Evolutionary conservation across 1,140 invertebrate species (phyloP).

Genomic region (Propsilocerus akamusi): DNA sequence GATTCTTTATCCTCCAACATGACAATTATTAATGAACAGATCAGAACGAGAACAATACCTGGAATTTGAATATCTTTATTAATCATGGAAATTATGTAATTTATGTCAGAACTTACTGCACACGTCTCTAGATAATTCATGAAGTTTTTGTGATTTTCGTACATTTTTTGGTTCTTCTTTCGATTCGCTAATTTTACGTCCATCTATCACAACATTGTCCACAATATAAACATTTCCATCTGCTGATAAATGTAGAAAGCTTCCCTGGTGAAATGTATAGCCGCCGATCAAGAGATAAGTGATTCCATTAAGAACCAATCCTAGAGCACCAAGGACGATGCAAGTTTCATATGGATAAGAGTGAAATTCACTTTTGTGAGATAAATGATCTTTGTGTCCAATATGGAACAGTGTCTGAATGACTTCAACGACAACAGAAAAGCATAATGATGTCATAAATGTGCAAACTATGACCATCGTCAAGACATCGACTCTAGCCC

Average conservation of each 20-base stretch:
- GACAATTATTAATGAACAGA: slow-evolving; percentile 37
- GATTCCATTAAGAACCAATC: slow-evolving; percentile 46
- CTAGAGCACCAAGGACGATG: slow-evolving; percentile 39
- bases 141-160: background rate
- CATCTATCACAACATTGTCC: slow-evolving; percentile 20
- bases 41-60: slow-evolving; percentile 45
- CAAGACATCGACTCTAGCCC: slow-evolving; percentile 72
- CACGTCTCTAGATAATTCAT: background rate
- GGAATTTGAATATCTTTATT: background rate
- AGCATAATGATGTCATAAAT: slow-evolving; percentile 64
- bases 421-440: slow-evolving; percentile 63
- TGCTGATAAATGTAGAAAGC: slow-evolving; percentile 44
- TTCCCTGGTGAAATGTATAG: slow-evolving; percentile 59
- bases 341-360: slow-evolving; percentile 21
- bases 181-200: background rate
- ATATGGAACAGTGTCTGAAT: slow-evolving; percentile 62
- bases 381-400: slow-evolving; percentile 40
- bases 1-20: slow-evolving; percentile 34
- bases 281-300: slow-evolving; percentile 59
- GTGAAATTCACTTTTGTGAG: slow-evolving; percentile 5
- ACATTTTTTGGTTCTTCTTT: background rate
- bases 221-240: slow-evolving; percentile 39
- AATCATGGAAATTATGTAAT: background rate
- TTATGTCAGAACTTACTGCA: background rate
- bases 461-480: slow-evolving; percentile 65